Conservation (phyloP, 2,888 invertebrate species). For the Yponomeuta malinellus region DNA sequence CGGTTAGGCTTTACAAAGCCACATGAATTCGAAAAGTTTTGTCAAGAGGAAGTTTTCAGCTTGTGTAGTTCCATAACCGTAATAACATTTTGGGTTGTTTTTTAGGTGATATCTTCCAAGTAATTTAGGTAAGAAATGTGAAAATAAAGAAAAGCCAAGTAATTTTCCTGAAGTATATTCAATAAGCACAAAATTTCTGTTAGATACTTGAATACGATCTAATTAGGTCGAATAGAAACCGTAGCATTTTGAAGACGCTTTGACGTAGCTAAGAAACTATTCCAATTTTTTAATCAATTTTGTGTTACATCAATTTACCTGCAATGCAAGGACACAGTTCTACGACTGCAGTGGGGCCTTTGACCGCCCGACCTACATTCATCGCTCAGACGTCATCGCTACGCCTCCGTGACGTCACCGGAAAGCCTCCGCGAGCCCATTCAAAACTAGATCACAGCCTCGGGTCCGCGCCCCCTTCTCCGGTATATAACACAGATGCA, state of each 20-base stretch:
- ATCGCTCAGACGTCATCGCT: constrained; percentile 59
- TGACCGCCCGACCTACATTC: constrained; percentile 65
- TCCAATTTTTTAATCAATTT: background rate
- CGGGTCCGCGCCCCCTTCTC: constrained; percentile 35
- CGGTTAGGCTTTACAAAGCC: background rate
- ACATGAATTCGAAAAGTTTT: background rate
- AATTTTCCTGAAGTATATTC: too few species aligned
- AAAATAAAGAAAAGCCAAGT: too few species aligned
- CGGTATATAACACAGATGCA: constrained; percentile 20
- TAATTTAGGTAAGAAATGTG: too few species aligned
- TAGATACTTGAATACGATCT: too few species aligned
- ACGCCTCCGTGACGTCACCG: constrained; percentile 68
- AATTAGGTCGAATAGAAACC: too few species aligned
- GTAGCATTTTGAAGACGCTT: too few species aligned
- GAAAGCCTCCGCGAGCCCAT: constrained; percentile 61
- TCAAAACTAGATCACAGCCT: constrained; percentile 70
- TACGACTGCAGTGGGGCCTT: constrained; percentile 60
- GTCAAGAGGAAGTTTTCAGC: background rate
- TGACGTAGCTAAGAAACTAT: too few species aligned
- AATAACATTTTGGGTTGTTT: too few species aligned
- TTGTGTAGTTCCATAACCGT: too few species aligned
- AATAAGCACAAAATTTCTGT: too few species aligned
- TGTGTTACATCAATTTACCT: constrained; percentile 24
- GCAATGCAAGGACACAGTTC: constrained; percentile 23
- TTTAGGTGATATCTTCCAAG: too few species aligned